These are phyloP conservation scores for Drosophila dives DNA, from an alignment of 2,888 invertebrate genomes.

Conservation along the genomic window DNA sequence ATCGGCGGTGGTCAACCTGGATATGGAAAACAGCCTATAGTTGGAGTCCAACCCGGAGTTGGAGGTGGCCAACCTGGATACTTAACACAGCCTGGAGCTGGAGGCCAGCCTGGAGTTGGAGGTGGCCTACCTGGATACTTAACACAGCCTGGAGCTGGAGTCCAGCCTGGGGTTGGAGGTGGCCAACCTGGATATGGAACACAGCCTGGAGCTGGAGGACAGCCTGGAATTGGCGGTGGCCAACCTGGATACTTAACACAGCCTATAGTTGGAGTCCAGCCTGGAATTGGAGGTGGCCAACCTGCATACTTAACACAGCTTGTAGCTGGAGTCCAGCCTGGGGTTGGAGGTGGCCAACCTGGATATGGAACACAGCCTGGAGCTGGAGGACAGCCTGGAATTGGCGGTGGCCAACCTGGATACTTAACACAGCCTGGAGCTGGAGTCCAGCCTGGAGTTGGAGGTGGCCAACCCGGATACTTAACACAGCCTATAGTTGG, in stretches of 20 bases:
- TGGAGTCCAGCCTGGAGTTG: constrained; percentile 8
- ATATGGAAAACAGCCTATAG: constrained; percentile 11
- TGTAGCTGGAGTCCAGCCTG: constrained; percentile 29
- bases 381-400: constrained; percentile 16
- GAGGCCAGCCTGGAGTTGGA: constrained; percentile 14
- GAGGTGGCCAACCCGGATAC: constrained; percentile 12
- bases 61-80: constrained; percentile 26
- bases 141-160: constrained; percentile 3
- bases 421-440: constrained; percentile 14
- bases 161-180: constrained; percentile 15
- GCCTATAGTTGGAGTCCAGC: constrained; percentile 6
- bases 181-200: constrained; percentile 3
- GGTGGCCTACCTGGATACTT: constrained; percentile 27
- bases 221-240: constrained; percentile 11
- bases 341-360: constrained; percentile 21
- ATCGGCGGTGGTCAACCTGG: neutral
- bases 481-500: neutral
- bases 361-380: constrained; percentile 14
- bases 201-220: constrained; percentile 8
- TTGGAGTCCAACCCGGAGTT: constrained; percentile 14
- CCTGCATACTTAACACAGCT: constrained; percentile 17
- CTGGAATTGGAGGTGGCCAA: constrained; percentile 10
- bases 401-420: constrained; percentile 18
- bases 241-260: constrained; percentile 21
- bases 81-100: constrained; percentile 28